Base-by-base conservation (phyloP, 2,113 vertebrate species). In the Anthoscopus minutus region DNA sequence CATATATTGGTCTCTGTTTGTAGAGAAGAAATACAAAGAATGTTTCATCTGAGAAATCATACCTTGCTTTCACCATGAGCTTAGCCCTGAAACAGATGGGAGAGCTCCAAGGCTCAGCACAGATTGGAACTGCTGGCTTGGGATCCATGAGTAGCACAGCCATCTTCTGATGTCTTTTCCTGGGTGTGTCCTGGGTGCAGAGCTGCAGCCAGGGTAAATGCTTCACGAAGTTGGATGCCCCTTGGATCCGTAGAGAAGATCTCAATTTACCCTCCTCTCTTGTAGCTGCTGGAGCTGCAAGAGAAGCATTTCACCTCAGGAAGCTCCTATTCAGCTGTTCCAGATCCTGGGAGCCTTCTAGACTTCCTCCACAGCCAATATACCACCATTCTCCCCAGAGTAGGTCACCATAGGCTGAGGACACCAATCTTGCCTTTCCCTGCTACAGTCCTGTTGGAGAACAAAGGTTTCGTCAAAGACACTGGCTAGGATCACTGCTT, bases 191-290 rank as follows among this genome's bases (percentile, higher is more conserved):
- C 38, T 42, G 25, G 14, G 7, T 45, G 19, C 35, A 81, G 70
- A 67, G 15, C 21, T 72, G 18, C 16, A 76, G 30, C 15, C 22
- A 50, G 33, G 35, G 10, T 15, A 62, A 37, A 28, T 1, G 4
- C 2, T 70, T 66, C 8, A 5, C 2, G 0, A 3, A 35, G 56
- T 2, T 8, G 14, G 6, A 50, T 51, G 23, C 3, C 11, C 18
- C 31, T n/a, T 31, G 7, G 18, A 30, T 13, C 19, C 54, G 40
- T 69, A 30, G 6, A 77, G 31, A 81, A 66, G 10, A 42, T 30
- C 13, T 51, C 33, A 5, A 1, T 77, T 76, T 82, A 7, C 14
- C 13, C 8, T 25, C 11, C 4, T 61, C 19, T 10, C 28, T 88
- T 84, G 31, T 42, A 37, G n/a, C 37, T 77, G 6, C 33, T 3